phyloP scores from a whole-genome alignment of 2,797 vertebrate species.

The Rachycentron canadum region DNA sequence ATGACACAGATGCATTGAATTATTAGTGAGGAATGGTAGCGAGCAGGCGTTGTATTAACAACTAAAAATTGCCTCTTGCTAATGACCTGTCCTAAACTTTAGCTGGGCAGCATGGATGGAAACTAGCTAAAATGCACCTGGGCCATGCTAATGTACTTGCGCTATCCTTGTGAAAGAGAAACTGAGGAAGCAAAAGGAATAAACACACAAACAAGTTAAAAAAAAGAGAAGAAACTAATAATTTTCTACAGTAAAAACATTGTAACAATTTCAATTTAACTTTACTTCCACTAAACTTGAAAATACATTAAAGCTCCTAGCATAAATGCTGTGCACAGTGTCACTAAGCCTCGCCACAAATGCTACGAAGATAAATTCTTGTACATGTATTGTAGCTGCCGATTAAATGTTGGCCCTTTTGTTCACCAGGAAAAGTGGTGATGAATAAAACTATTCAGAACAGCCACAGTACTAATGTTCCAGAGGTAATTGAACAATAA shows the following conservation, averaged over 20 bases:
- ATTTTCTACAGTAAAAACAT: background rate
- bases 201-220: background rate
- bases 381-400: constrained; percentile 3
- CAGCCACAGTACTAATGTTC: constrained; percentile 50
- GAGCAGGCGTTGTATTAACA: background rate
- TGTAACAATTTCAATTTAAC: background rate
- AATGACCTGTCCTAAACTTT: too few species aligned
- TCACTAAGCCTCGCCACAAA: background rate
- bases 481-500: constrained; percentile 61
- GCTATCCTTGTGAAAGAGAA: constrained; percentile 11
- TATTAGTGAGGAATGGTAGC: background rate
- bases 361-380: constrained; percentile 39
- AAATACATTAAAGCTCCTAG: background rate
- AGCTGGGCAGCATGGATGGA: too few species aligned
- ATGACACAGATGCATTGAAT: background rate
- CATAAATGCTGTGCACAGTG: background rate
- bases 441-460: constrained; percentile 56
- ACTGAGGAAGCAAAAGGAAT: background rate
- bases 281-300: background rate
- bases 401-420: constrained; percentile 46
- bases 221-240: background rate
- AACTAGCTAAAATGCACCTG: background rate
- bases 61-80: too few species aligned
- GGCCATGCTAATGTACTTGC: background rate
- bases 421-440: constrained; percentile 17